Conservation (phyloP, 2,113 vertebrate species). For the Ibidorhyncha struthersii region DNA sequence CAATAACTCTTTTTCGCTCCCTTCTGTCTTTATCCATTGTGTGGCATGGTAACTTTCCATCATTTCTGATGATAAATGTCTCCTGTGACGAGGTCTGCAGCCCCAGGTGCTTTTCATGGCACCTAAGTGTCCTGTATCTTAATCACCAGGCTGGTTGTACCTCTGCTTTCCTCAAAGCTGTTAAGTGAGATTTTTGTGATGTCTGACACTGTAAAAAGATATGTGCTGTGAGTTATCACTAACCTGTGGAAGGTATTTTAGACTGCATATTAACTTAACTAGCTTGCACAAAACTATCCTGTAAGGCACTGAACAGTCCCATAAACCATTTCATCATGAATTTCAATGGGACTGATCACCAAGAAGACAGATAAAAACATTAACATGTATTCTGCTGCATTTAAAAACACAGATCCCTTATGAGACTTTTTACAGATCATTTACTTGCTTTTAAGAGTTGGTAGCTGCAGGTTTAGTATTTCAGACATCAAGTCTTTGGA, state of each 20-base stretch:
- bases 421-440: not conserved
- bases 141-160: not conserved
- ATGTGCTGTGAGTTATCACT: not conserved
- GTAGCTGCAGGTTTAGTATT: not conserved
- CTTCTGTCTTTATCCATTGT: not conserved
- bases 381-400: not conserved
- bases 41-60: not conserved
- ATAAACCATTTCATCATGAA: not conserved
- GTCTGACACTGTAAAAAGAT: not conserved
- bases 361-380: not conserved
- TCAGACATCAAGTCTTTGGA: not conserved
- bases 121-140: not conserved
- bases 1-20: not conserved
- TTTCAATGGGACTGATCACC: not conserved
- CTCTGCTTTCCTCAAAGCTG: not conserved
- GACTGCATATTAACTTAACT: not conserved
- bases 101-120: accelerated
- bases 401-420: not conserved
- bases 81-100: not conserved
- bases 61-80: not conserved
- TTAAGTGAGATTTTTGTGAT: not conserved
- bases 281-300: not conserved
- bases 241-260: not conserved
- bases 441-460: not conserved
- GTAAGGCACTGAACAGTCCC: not conserved